A percentile compares a stretch with the other conserved stretches of the same genome.
These are phyloP conservation scores for Sturmia bella DNA, from an alignment of 2,888 invertebrate genomes.

Conservation along the genomic window DNA sequence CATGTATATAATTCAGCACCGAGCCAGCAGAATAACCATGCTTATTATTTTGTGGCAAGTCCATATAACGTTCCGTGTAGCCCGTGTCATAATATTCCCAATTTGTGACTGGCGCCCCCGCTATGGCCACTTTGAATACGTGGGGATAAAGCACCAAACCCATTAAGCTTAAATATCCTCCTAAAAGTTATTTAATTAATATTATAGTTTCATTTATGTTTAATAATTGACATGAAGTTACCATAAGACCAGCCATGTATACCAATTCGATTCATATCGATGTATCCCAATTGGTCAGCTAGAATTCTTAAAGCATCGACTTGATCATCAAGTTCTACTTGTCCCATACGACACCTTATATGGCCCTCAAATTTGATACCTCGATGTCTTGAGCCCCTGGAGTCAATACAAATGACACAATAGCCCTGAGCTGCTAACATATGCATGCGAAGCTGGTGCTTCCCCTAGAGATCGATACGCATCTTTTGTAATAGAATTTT, in stretches of 20 bases:
- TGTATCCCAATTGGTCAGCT: slow-evolving; percentile 91
- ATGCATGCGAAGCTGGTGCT: slow-evolving; percentile 95
- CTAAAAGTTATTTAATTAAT: slow-evolving; percentile 78
- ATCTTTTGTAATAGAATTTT: background rate
- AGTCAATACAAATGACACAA: slow-evolving; percentile 97
- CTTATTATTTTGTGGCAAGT: slow-evolving; percentile 88
- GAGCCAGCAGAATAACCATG: slow-evolving; percentile 92
- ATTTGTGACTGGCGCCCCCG: slow-evolving; percentile 98
- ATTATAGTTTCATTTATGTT: background rate
- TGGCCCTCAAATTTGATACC: slow-evolving; percentile 96
- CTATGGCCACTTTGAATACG: slow-evolving; percentile 96
- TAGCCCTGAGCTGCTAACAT: slow-evolving; percentile 98
- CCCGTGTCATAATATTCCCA: slow-evolving; percentile 99
- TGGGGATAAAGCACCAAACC: slow-evolving; percentile 95
- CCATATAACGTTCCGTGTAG: slow-evolving; percentile 99
- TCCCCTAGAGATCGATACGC: slow-evolving; percentile 84
- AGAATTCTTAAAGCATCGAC: slow-evolving; percentile 95
- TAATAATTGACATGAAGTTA: slow-evolving; percentile 71
- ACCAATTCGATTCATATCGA: slow-evolving; percentile 95
- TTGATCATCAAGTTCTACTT: slow-evolving; percentile 96
- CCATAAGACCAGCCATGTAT: slow-evolving; percentile 99
- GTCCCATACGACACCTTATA: slow-evolving; percentile 94
- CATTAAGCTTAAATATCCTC: slow-evolving; percentile 97
- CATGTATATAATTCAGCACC: slow-evolving; percentile 91
- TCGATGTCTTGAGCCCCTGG: slow-evolving; percentile 96